phyloP scores from a whole-genome alignment of 64 coral and sea anemone species.

The Stichodactyla helianthus region DNA sequence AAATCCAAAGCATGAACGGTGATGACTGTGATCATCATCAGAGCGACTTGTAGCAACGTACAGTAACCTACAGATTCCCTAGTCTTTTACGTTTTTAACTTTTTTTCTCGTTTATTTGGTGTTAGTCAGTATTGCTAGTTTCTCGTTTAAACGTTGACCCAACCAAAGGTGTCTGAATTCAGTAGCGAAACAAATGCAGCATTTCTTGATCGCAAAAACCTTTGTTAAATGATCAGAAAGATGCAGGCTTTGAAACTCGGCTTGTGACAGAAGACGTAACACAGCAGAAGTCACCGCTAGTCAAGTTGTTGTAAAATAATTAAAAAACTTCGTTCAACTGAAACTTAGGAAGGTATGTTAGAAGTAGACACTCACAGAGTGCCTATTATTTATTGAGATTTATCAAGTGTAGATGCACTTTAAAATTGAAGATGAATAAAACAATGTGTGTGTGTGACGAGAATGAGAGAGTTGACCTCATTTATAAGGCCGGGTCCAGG shows the following conservation, averaged over 20 bases:
- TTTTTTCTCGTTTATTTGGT: not conserved
- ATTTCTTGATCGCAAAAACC: not conserved
- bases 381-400: constrained; percentile 11
- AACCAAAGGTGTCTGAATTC: not conserved
- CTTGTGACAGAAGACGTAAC: constrained; percentile 1
- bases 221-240: not conserved
- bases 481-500: not conserved
- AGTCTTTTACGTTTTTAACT: not conserved
- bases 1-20: no score
- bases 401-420: constrained; percentile 17
- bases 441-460: constrained; percentile 13
- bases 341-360: not conserved
- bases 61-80: not conserved
- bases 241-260: not conserved
- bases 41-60: no score
- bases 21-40: no score
- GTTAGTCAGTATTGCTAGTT: not conserved
- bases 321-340: not conserved
- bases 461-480: not conserved
- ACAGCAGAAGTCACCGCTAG: not conserved
- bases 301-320: constrained; percentile 7
- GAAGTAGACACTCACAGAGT: constrained; percentile 11
- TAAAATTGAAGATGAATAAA: constrained; percentile 6
- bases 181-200: not conserved
- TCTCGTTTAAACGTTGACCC: not conserved